A percentile compares a stretch with the other conserved stretches of the same genome.
phyloP scores from a whole-genome alignment of 2,113 vertebrate species.

The Phalacrocorax pelagicus region DNA sequence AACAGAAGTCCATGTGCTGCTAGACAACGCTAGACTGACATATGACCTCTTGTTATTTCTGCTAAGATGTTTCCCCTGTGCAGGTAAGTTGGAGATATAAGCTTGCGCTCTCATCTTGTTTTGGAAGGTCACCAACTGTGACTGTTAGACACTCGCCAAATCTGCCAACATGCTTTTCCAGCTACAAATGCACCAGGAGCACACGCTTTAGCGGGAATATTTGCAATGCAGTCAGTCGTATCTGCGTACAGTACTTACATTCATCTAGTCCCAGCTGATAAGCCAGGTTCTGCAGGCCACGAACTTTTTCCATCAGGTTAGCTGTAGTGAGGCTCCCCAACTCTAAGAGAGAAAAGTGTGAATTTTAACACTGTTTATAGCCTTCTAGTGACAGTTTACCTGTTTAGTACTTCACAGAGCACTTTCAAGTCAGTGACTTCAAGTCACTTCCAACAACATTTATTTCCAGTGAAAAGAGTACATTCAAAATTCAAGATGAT shows the following conservation, averaged over 20 bases:
- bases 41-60: not conserved
- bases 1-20: not conserved
- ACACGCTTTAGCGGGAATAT: not conserved
- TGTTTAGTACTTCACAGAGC: not conserved
- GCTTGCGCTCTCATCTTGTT: not conserved
- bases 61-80: not conserved
- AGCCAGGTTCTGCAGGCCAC: constrained; percentile 95
- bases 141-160: not conserved
- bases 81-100: not conserved
- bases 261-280: constrained; percentile 97
- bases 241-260: constrained; percentile 82
- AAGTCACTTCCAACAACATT: not conserved
- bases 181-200: not conserved
- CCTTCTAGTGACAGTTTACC: not conserved
- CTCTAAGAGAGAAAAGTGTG: constrained; percentile 72
- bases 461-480: not conserved
- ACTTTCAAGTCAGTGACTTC: not conserved
- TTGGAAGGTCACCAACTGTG: not conserved
- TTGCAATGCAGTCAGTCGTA: not conserved
- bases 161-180: not conserved
- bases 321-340: constrained; percentile 95
- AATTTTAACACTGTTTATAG: not conserved
- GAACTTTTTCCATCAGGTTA: constrained; percentile 98
- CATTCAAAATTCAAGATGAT: not conserved
- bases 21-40: not conserved